Percentiles rank a stretch among this genome's conserved stretches.
Evolutionary conservation across 2,113 vertebrate species (phyloP).

Genomic region (Dascyllus trimaculatus): DNA sequence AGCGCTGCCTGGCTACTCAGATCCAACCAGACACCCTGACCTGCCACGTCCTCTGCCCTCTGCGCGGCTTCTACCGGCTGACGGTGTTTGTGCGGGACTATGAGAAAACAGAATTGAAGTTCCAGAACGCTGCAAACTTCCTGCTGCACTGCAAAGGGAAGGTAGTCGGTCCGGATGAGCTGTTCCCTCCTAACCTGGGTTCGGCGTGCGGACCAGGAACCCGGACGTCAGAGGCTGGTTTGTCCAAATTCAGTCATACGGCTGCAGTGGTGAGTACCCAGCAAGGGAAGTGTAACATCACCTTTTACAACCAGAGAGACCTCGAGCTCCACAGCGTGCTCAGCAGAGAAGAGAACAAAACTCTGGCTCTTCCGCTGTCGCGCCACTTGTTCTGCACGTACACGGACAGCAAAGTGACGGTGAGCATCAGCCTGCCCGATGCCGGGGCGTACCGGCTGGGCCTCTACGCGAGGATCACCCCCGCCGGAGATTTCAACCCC

Average conservation of each 20-base stretch:
- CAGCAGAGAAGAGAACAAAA: conserved; percentile 60
- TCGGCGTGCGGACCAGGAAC: conserved; percentile 83
- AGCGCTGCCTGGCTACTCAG: conserved; percentile 83
- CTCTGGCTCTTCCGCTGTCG: conserved; percentile 63
- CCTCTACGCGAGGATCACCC: conserved; percentile 76
- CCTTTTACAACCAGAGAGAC: conserved; percentile 71
- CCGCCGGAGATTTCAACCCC: conserved; percentile 76
- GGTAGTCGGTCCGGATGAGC: conserved; percentile 57
- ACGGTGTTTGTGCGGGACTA: conserved; percentile 85
- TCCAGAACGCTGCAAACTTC: conserved; percentile 85
- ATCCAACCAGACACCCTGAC: conserved; percentile 80
- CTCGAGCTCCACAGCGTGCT: conserved; percentile 71
- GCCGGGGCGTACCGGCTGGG: conserved; percentile 81
- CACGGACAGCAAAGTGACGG: conserved; percentile 84
- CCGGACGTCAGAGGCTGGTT: conserved; percentile 74
- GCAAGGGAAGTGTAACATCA: conserved; percentile 87
- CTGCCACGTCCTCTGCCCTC: conserved; percentile 84
- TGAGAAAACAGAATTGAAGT: conserved; percentile 65
- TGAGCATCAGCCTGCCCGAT: conserved; percentile 76
- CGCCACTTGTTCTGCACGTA: conserved; percentile 84
- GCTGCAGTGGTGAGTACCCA: conserved; percentile 80
- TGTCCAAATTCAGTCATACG: conserved; percentile 84
- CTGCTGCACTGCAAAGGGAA: conserved; percentile 80
- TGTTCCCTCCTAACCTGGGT: conserved; percentile 83
- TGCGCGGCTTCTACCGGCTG: conserved; percentile 83